A percentile compares a stretch with the other conserved stretches of the same genome.
These are phyloP conservation scores for Piscicola geometra DNA, from an alignment of 2,888 invertebrate species.

Conservation along the genomic window DNA sequence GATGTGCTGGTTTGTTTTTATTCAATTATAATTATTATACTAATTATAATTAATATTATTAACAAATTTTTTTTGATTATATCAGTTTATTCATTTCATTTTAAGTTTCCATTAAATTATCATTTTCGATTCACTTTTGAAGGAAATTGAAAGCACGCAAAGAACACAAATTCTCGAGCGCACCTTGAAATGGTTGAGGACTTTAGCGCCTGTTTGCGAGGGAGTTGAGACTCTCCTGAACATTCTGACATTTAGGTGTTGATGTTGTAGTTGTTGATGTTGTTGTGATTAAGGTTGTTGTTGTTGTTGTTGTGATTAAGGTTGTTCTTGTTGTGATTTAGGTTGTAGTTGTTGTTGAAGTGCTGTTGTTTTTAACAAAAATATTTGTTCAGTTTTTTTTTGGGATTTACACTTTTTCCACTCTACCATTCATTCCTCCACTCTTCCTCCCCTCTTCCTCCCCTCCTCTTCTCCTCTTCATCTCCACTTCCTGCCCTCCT, in stretches of 20 bases:
- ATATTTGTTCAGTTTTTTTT: not conserved
- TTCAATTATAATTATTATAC: not conserved
- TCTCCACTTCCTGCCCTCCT: no score
- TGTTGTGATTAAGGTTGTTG: no score
- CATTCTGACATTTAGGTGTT: not conserved
- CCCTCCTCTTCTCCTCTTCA: no score
- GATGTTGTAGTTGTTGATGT: no score
- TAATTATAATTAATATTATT: no score
- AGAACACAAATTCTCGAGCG: not conserved
- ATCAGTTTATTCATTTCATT: constrained; percentile 6
- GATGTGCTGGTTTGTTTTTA: constrained; percentile 57
- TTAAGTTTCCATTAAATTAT: no score
- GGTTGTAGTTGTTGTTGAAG: not conserved
- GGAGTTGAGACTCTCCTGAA: not conserved
- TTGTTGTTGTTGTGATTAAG: no score
- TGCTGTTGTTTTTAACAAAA: not conserved
- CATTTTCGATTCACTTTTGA: no score
- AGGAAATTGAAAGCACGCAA: not conserved
- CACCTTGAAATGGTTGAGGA: not conserved
- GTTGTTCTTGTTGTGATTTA: no score
- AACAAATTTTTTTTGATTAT: no score
- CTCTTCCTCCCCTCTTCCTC: no score
- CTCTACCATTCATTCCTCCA: not conserved
- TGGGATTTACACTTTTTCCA: not conserved
- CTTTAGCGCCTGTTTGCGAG: not conserved